phyloP scores from a whole-genome alignment of 1,140 invertebrate genomes.

The Gryllus bimaculatus region DNA sequence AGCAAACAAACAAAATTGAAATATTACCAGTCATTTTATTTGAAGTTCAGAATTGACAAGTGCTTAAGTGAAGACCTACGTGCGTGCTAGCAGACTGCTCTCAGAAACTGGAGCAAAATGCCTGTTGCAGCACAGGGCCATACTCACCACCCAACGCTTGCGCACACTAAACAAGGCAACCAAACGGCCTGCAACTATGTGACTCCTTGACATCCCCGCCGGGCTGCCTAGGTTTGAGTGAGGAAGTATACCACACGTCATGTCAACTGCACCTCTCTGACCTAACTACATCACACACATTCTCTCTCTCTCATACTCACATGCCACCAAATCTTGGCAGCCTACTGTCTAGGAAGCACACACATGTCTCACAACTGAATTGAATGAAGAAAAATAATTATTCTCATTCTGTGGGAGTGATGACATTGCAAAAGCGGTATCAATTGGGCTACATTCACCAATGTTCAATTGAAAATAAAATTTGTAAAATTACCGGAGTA shows the following conservation, averaged over 20 bases:
- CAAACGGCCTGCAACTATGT: conserved; percentile 18
- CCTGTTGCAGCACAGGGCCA: conserved; percentile 8
- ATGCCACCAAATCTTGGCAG: neutral
- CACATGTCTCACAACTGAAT: neutral
- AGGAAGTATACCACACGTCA: conserved; percentile 20
- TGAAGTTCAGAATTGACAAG: neutral
- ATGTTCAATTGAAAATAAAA: too few species aligned
- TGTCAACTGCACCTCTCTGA: conserved; percentile 14
- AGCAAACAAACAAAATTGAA: too few species aligned
- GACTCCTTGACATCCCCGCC: conserved; percentile 17
- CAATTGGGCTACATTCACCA: too few species aligned
- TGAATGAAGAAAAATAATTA: too few species aligned
- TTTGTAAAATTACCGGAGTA: neutral
- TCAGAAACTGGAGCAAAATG: conserved; percentile 1
- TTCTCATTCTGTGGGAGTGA: too few species aligned
- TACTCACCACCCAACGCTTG: conserved; percentile 21
- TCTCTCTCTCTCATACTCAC: neutral
- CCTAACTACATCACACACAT: conserved; percentile 11
- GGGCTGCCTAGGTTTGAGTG: conserved; percentile 22
- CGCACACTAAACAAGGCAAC: conserved; percentile 19
- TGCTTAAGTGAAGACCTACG: neutral
- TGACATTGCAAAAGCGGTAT: too few species aligned
- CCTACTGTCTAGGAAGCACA: neutral
- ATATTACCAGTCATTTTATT: neutral
- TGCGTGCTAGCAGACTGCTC: neutral